A percentile compares a stretch with the other conserved stretches of the same genome.
These are phyloP conservation scores for Tychaedon coryphoeus DNA, from an alignment of 2,113 vertebrate species.

Conservation along the genomic window DNA sequence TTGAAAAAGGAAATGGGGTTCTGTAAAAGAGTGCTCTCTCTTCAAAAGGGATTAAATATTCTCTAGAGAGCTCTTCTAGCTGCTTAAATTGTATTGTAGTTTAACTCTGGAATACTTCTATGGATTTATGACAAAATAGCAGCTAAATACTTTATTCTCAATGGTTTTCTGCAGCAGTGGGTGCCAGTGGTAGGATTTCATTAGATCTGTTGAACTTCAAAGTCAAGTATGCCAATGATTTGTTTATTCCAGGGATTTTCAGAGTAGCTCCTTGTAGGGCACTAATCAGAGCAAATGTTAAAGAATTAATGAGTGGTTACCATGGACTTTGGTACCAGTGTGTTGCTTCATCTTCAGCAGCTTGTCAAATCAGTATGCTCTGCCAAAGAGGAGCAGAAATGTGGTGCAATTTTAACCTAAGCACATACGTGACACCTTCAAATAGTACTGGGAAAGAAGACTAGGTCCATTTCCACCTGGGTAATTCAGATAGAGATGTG, in stretches of 20 bases:
- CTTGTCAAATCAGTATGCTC: conserved; percentile 46
- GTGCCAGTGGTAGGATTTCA: not conserved
- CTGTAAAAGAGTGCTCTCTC: not conserved
- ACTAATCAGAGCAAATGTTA: not conserved
- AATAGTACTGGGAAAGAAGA: not conserved
- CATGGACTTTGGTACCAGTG: conserved; percentile 72
- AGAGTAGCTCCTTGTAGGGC: not conserved
- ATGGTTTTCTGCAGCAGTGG: not conserved
- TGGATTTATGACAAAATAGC: not conserved
- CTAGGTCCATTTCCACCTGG: not conserved
- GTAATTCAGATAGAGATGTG: not conserved
- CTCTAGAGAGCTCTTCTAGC: not conserved
- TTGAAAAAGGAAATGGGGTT: not conserved
- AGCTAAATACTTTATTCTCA: not conserved
- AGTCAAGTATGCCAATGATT: not conserved
- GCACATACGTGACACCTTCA: not conserved
- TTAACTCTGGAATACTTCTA: not conserved
- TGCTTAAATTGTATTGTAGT: not conserved
- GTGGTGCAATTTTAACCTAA: not conserved
- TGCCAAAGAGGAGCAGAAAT: conserved; percentile 48
- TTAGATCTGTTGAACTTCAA: not conserved
- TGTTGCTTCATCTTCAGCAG: conserved; percentile 59
- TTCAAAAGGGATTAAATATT: conserved; percentile 28
- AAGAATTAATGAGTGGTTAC: conserved; percentile 50
- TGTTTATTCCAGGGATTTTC: not conserved